Evolutionary conservation across 2,113 vertebrate species (phyloP).

Genomic region (Anarrhichthys ocellatus): DNA sequence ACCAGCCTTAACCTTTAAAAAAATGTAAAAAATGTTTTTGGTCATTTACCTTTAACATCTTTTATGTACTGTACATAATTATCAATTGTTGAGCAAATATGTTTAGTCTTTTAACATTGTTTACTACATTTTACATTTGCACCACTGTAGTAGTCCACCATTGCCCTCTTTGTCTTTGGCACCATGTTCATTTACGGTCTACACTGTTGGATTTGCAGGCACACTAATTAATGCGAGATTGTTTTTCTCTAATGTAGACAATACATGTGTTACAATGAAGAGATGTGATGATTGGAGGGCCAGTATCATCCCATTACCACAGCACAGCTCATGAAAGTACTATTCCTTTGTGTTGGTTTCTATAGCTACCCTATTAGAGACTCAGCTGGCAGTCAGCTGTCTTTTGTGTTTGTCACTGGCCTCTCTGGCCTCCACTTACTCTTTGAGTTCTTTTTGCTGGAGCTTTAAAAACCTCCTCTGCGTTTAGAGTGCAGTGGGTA

Average conservation of each 20-base stretch:
- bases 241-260: neutral
- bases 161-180: neutral
- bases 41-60: neutral
- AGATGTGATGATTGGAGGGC: neutral
- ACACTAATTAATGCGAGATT: neutral
- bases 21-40: neutral
- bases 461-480: slow-evolving; percentile 15
- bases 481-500: neutral
- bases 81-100: neutral
- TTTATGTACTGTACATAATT: neutral
- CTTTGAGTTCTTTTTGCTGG: slow-evolving; percentile 43
- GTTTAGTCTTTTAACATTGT: neutral
- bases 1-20: neutral
- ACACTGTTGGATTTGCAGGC: neutral
- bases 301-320: slow-evolving; percentile 4
- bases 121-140: neutral
- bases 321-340: slow-evolving; percentile 24
- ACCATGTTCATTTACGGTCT: neutral
- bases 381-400: slow-evolving; percentile 47
- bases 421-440: slow-evolving; percentile 36
- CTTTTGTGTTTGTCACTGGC: slow-evolving; percentile 50
- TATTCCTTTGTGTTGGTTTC: slow-evolving; percentile 62
- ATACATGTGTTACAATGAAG: neutral
- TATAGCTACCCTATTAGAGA: slow-evolving; percentile 58
- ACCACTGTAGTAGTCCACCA: neutral